Evolutionary conservation across 2,113 vertebrate genomes (phyloP).

Genomic region (Okapia johnstoni): DNA sequence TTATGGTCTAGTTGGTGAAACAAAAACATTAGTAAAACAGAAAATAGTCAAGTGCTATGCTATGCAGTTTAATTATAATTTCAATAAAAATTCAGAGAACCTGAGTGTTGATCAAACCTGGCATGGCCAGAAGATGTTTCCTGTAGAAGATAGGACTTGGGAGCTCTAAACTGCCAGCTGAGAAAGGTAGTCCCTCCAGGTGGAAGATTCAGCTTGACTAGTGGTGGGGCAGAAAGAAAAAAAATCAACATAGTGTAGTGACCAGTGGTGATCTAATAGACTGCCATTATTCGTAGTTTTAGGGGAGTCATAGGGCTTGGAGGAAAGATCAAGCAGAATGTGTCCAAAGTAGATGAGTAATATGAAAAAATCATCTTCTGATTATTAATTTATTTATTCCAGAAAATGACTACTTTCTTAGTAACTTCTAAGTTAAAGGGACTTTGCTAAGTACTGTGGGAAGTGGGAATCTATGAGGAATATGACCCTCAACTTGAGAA

Average conservation of each 20-base stretch:
- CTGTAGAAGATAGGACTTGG: not conserved
- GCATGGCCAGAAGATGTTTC: not conserved
- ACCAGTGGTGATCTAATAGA: not conserved
- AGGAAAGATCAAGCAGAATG: not conserved
- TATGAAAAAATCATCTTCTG: not conserved
- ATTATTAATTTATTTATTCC: not conserved
- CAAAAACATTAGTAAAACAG: not conserved
- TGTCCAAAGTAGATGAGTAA: not conserved
- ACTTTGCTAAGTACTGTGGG: not conserved
- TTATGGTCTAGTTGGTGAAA: not conserved
- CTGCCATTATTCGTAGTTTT: not conserved
- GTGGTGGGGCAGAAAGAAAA: not conserved
- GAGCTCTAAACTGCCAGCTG: not conserved
- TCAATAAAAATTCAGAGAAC: not conserved
- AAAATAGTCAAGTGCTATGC: not conserved
- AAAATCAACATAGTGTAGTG: not conserved
- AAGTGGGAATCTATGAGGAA: not conserved
- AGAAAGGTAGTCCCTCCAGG: not conserved
- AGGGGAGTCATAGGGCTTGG: not conserved
- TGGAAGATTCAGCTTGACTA: not conserved
- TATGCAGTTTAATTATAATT: not conserved
- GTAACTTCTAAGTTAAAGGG: not conserved
- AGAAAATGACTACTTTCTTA: not conserved
- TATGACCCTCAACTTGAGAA: not conserved
- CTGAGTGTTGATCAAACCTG: not conserved